Base-by-base conservation (phyloP, 2,797 vertebrate genomes). In the Triplophysa bombifrons region DNA sequence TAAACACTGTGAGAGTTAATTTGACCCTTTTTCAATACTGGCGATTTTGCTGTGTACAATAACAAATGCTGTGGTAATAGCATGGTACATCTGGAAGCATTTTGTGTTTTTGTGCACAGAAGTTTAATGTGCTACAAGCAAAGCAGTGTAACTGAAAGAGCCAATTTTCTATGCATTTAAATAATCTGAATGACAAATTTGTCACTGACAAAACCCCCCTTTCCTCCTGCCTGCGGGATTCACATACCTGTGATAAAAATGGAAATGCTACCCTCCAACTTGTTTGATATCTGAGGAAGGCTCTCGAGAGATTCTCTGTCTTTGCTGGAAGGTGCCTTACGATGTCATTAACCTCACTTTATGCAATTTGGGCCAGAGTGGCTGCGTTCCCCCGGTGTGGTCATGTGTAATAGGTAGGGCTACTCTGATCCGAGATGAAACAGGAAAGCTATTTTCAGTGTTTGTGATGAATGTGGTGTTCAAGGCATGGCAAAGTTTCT, bases 331-430 rank as follows among this genome's bases (percentile, higher is more conserved):
- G 83, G 85, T 86, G 83, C 82, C 80, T 82, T 86, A 73, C 75
- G 53, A 86, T 85, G 84, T 91, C 89, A 91, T 93, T 92, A 91
- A 92, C 89, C 89, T 91, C 88, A 84, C 84, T 87, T 87, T 88
- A 89, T 87, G 87, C 86, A 90, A 91, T 93, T 90, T 91, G 72
- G 89, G 87, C 84, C 87, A 87, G 67, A 80, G 76, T 64, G 85
- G 73, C 5, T 12, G 88, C 87, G 74, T 84, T 82, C 64, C 63
- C 41, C 75, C 85, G 82, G 75, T 50, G 74, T 83, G 75, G 72
- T 86, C 84, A 76, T 83, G 79, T 80, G 81, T 81, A 76, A 67
- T 66, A 73, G 87, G 82, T 75, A 75, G 83, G 78, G 74, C 84
- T 80, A 58, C 70, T 82, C 83, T 55, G 69, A 84, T 22, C 19